Evolutionary conservation across 2,797 vertebrate genomes (phyloP).

Genomic region (Nothura maculosa): DNA sequence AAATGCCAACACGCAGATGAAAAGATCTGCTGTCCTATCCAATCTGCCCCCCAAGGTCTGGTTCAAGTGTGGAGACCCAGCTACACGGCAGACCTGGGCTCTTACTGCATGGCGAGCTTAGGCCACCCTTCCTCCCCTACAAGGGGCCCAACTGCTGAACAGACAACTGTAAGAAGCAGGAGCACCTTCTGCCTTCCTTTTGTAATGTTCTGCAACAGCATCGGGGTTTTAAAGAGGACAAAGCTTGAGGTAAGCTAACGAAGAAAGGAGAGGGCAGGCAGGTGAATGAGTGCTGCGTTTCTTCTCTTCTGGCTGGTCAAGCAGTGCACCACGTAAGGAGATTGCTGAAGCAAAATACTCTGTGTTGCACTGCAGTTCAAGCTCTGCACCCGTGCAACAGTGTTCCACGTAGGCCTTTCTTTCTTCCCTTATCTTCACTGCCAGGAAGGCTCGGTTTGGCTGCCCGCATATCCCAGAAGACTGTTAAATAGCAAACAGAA

Average conservation of each 20-base stretch:
- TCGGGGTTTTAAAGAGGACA: not conserved
- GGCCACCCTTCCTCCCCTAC: not conserved
- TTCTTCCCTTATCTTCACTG: not conserved
- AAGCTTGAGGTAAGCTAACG: conserved; percentile 27
- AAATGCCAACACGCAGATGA: not conserved
- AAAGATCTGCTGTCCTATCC: not conserved
- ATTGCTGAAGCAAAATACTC: conserved; percentile 25
- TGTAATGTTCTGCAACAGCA: not conserved
- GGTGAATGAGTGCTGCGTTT: not conserved
- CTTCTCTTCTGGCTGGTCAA: conserved; percentile 1
- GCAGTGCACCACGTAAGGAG: not conserved
- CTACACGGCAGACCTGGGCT: not conserved
- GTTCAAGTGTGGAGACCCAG: not conserved
- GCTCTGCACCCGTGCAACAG: not conserved
- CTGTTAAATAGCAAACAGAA: not conserved
- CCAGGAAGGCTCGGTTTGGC: not conserved
- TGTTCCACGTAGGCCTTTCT: not conserved
- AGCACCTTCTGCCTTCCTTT: conserved; percentile 1
- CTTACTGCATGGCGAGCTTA: not conserved
- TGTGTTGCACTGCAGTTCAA: not conserved
- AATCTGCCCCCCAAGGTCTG: not conserved
- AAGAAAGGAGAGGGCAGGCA: not conserved
- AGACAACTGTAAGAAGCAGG: not conserved
- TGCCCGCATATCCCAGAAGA: not conserved
- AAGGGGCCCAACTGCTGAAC: not conserved